Evolutionary conservation across 2,113 vertebrate genomes (phyloP).

Genomic region (Semnornis frantzii): DNA sequence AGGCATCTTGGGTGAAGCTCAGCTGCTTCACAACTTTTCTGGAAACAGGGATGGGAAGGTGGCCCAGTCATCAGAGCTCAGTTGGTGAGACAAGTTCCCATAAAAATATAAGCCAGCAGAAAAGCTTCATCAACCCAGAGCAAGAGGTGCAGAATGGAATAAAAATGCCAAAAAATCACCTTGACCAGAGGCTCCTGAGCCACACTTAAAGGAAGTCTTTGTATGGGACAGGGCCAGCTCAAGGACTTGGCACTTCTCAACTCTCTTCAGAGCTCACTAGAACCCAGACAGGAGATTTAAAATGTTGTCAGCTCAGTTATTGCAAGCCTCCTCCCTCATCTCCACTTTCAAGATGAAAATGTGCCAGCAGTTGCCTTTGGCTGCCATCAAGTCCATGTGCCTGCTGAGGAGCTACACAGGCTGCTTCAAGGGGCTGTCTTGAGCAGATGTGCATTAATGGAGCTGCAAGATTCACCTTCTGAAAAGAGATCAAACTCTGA

Average conservation of each 20-base stretch:
- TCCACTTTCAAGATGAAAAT: neutral
- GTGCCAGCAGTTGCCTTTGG: neutral
- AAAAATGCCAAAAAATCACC: neutral
- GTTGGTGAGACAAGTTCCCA: neutral
- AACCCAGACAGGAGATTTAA: neutral
- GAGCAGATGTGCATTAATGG: rapidly evolving
- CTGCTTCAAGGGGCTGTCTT: neutral
- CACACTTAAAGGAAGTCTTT: neutral
- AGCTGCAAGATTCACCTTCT: neutral
- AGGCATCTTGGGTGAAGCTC: rapidly evolving
- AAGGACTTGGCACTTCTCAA: neutral
- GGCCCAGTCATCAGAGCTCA: neutral
- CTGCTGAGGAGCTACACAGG: neutral
- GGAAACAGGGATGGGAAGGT: neutral
- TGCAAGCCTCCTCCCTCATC: neutral
- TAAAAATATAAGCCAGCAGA: slow-evolving; percentile 5
- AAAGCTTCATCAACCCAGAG: neutral
- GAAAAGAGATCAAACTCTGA: neutral
- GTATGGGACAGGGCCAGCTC: neutral
- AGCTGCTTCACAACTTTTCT: neutral
- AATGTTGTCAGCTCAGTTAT: neutral
- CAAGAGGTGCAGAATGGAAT: neutral
- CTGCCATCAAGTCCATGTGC: neutral
- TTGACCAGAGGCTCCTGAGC: neutral
- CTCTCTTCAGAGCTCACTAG: neutral